Percentiles rank a stretch among this genome's conserved stretches.
Conservation (phyloP, 2,797 vertebrate species). For the Megaceryle alcyon region DNA sequence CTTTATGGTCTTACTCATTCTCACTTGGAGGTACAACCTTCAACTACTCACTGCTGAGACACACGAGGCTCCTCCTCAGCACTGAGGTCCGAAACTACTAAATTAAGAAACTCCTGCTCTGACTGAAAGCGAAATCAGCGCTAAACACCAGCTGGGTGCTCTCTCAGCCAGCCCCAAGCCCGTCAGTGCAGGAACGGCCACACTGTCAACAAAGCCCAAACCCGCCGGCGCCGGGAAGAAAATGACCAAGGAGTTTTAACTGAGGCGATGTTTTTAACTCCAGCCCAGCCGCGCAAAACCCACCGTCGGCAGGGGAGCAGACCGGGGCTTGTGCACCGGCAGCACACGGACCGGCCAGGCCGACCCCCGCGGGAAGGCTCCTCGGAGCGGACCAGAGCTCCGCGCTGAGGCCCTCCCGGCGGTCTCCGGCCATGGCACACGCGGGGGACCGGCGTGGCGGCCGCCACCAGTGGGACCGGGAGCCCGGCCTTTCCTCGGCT, state of each 20-base stretch:
- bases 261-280: background rate
- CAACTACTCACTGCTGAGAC: background rate
- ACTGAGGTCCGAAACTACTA: fast-evolving
- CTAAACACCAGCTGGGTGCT: fast-evolving
- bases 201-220: too few species aligned
- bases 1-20: background rate
- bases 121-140: background rate
- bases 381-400: background rate
- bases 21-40: background rate
- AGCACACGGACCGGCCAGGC: background rate
- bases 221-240: background rate
- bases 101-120: background rate
- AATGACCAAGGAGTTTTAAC: fast-evolving
- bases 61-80: background rate
- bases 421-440: background rate
- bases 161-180: fast-evolving
- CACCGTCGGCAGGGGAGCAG: background rate
- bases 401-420: background rate
- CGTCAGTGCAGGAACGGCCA: fast-evolving
- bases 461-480: background rate
- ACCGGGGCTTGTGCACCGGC: background rate
- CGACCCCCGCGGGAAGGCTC: too few species aligned
- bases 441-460: background rate
- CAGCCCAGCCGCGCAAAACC: background rate
- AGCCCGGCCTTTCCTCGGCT: background rate